Evolutionary conservation across 1,140 invertebrate species (phyloP).

Genomic region (honey bee (Apis mellifera)): Amel_HAv3.1 CM009938.2:4821501-4822000

Average conservation of each 20-base stretch:
- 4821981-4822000: too few relatives aligned
- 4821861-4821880: too few relatives aligned
- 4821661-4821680: conserved; percentile 51
- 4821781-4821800: too few relatives aligned
- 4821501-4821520: conserved; percentile 21
- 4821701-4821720: conserved; percentile 40
- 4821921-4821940: too few relatives aligned
- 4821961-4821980: too few relatives aligned
- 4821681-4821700: not conserved
- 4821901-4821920: too few relatives aligned
- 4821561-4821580: conserved; percentile 11
- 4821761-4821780: too few relatives aligned
- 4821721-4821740: conserved; percentile 38
- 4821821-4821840: too few relatives aligned
- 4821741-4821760: not conserved
- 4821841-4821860: too few relatives aligned
- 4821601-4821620: conserved; percentile 51
- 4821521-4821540: conserved; percentile 23
- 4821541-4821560: conserved; percentile 9
- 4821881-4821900: too few relatives aligned
- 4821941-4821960: too few relatives aligned
- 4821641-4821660: conserved; percentile 43
- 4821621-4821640: conserved; percentile 6
- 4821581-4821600: conserved; percentile 44
- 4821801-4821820: too few relatives aligned